Evolutionary conservation across 2,888 invertebrate species (phyloP).

Genomic region (Agonopterix heracliana): DNA sequence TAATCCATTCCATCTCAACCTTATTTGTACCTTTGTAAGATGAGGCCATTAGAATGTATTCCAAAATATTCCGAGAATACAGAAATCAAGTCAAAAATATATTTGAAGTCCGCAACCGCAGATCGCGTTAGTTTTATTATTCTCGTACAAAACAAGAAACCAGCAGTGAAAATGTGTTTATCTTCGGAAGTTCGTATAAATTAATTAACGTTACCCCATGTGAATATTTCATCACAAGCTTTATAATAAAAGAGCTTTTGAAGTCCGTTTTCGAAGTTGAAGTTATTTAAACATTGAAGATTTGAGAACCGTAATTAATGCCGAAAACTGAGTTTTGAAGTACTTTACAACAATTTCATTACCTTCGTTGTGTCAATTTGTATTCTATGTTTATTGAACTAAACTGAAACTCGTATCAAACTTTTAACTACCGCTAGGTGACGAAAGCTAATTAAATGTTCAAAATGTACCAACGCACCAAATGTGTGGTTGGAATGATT

Average conservation of each 20-base stretch:
- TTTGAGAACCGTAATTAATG: not conserved
- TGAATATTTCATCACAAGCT: slow-evolving; percentile 2
- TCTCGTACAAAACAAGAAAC: no score
- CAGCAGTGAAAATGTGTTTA: not conserved
- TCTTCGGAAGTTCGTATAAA: not conserved
- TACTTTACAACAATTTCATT: not conserved
- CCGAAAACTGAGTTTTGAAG: not conserved
- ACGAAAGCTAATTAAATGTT: not conserved
- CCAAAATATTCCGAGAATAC: no score
- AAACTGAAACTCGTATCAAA: not conserved
- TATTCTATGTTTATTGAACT: not conserved
- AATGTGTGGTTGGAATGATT: no score
- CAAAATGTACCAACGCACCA: not conserved
- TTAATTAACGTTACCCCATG: slow-evolving; percentile 2
- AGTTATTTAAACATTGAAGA: slow-evolving; percentile 4
- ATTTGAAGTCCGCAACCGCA: no score
- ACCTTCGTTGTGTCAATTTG: not conserved
- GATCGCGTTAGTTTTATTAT: no score
- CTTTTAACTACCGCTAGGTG: not conserved
- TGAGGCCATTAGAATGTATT: no score
- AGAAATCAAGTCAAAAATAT: no score
- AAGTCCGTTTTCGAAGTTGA: not conserved
- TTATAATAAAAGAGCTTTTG: slow-evolving; percentile 1
- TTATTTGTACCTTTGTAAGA: no score
- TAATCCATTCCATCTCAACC: no score